Evolutionary conservation across 2,888 invertebrate genomes (phyloP).

Genomic region (Pseudanteris insignis): DNA sequence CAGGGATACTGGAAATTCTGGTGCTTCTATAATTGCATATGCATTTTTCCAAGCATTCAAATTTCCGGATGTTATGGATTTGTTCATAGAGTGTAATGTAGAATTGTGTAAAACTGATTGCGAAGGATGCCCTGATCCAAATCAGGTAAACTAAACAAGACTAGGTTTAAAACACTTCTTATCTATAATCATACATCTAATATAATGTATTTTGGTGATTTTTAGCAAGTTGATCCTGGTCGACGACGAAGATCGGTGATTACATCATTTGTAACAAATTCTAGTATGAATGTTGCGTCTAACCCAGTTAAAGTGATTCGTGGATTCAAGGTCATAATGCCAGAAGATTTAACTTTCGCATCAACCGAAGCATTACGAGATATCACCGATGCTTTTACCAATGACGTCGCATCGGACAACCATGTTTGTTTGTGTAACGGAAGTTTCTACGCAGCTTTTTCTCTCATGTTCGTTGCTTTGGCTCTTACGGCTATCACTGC

Average conservation of each 20-base stretch:
- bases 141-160: constrained; percentile 71
- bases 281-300: constrained; percentile 18
- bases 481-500: constrained; percentile 70
- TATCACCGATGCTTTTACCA: constrained; percentile 43
- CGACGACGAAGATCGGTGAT: constrained; percentile 61
- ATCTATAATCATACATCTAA: too few relatives aligned
- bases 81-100: constrained; percentile 83
- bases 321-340: constrained; percentile 74
- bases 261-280: constrained; percentile 47
- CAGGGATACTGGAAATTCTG: constrained; percentile 76
- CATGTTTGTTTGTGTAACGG: constrained; percentile 74
- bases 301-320: constrained; percentile 72
- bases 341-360: constrained; percentile 72
- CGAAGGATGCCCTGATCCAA: constrained; percentile 75
- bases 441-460: constrained; percentile 73
- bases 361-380: constrained; percentile 54
- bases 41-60: constrained; percentile 85
- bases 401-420: constrained; percentile 49
- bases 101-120: constrained; percentile 84
- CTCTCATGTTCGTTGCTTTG: constrained; percentile 72
- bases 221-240: constrained; percentile 68
- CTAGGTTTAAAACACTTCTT: too few relatives aligned
- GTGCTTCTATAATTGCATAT: constrained; percentile 79
- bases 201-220: background rate
- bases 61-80: constrained; percentile 85